A percentile compares a stretch with the other conserved stretches of the same genome.
Evolutionary conservation across 2,113 vertebrate species (phyloP).

Genomic region (Holacanthus passer): DNA sequence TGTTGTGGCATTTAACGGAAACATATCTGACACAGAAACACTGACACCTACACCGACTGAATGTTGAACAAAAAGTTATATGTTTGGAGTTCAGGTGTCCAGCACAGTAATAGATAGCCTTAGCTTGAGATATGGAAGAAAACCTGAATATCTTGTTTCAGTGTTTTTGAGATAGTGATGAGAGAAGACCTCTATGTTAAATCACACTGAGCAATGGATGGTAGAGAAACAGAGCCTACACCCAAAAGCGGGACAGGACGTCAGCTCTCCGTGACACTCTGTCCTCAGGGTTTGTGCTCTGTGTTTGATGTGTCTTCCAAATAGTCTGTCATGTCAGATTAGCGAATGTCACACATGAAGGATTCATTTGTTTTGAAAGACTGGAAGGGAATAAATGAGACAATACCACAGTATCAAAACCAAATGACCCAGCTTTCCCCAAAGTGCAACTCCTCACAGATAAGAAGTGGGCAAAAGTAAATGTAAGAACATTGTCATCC

Average conservation of each 20-base stretch:
- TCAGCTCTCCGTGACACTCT: constrained; percentile 25
- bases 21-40: neutral
- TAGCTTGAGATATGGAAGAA: constrained; percentile 1
- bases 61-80: neutral
- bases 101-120: neutral
- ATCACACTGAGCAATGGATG: constrained; percentile 10
- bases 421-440: constrained; percentile 13
- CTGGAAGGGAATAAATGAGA: constrained; percentile 6
- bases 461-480: constrained; percentile 14
- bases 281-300: constrained; percentile 5
- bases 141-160: constrained; percentile 1
- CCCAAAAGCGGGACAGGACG: constrained; percentile 22
- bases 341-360: neutral
- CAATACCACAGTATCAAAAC: neutral
- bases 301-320: constrained; percentile 43
- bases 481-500: constrained; percentile 22
- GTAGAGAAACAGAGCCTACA: constrained; percentile 14
- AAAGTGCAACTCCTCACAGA: constrained; percentile 21
- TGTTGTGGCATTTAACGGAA: neutral
- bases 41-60: neutral
- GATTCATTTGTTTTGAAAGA: constrained; percentile 28
- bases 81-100: neutral
- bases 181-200: constrained; percentile 24
- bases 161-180: constrained; percentile 11
- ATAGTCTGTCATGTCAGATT: constrained; percentile 30